These are phyloP conservation scores for Chaetodon trifasciatus DNA, from an alignment of 2,797 vertebrate genomes.

Conservation along the genomic window DNA sequence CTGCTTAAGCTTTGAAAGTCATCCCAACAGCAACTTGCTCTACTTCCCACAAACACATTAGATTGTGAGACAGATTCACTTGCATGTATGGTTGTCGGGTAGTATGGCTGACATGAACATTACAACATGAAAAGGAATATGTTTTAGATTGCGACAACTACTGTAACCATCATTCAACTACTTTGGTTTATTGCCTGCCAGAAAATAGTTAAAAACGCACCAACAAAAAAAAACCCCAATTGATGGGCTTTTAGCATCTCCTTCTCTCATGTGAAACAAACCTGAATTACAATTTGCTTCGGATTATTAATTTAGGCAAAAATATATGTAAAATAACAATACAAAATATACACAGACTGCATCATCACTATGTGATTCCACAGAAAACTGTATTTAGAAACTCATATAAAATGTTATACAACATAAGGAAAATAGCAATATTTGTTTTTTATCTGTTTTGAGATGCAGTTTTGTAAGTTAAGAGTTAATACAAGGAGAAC, in stretches of 20 bases:
- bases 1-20: constrained; percentile 50
- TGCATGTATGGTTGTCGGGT: background rate
- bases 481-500: constrained; percentile 9
- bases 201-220: background rate
- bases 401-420: background rate
- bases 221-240: background rate
- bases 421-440: background rate
- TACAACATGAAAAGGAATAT: background rate
- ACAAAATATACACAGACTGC: background rate
- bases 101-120: background rate
- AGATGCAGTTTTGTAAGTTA: constrained; percentile 4
- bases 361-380: background rate
- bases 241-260: background rate
- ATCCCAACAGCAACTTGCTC: constrained; percentile 15
- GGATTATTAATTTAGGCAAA: background rate
- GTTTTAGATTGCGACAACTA: background rate
- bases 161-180: background rate
- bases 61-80: constrained; percentile 5
- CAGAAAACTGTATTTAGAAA: background rate
- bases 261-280: background rate
- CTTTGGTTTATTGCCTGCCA: background rate
- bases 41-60: constrained; percentile 35
- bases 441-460: background rate
- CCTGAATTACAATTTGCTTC: background rate
- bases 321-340: background rate